phyloP scores from a whole-genome alignment of 2,797 vertebrate species.

The Todus mexicanus region DNA sequence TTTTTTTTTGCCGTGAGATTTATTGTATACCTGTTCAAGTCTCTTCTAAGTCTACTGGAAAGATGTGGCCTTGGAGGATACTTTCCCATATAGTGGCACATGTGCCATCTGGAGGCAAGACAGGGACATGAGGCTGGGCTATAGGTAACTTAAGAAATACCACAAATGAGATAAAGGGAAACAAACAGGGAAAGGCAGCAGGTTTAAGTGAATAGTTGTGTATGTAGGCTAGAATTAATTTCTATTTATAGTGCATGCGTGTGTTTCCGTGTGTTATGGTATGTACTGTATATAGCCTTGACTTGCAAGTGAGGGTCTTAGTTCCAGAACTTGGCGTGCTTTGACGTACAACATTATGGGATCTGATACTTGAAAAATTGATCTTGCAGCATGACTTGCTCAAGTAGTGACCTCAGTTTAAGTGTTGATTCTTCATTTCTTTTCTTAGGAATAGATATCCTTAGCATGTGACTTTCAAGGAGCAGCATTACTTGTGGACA shows the following conservation, averaged over 20 bases:
- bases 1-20: not conserved
- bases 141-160: not conserved
- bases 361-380: not conserved
- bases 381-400: not conserved
- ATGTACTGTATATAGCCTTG: not conserved
- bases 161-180: not conserved
- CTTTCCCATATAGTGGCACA: not conserved
- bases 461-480: not conserved
- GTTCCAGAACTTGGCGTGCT: not conserved
- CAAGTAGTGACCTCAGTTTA: not conserved
- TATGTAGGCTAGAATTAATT: not conserved
- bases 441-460: not conserved
- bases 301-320: not conserved
- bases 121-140: not conserved
- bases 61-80: not conserved
- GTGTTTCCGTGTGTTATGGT: not conserved
- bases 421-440: not conserved
- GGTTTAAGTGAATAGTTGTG: not conserved
- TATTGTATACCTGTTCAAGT: not conserved
- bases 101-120: not conserved
- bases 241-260: not conserved
- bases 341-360: not conserved
- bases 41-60: not conserved
- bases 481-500: not conserved
- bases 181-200: not conserved